These are phyloP conservation scores for Eubasilissa regina DNA, from an alignment of 1,140 invertebrate species.

Conservation along the genomic window DNA sequence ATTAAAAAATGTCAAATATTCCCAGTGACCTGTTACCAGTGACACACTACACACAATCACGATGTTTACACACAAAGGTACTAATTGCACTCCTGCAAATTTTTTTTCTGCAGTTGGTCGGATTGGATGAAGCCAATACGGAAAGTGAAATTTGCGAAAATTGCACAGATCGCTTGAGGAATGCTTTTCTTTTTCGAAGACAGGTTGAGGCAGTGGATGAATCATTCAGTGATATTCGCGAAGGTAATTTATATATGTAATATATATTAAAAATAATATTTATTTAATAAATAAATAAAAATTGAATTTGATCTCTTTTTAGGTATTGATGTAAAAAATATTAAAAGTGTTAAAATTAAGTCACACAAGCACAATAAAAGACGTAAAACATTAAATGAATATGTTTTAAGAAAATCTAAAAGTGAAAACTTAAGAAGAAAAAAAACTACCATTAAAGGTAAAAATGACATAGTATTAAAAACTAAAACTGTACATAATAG, in stretches of 20 bases:
- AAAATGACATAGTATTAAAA: not conserved
- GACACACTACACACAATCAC: no score
- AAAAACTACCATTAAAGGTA: no score
- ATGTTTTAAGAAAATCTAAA: no score
- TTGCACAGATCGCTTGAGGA: constrained; percentile 5
- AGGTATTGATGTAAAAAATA: not conserved
- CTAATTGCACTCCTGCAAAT: no score
- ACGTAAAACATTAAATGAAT: not conserved
- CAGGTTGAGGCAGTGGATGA: constrained; percentile 24
- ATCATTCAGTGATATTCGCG: not conserved
- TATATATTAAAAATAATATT: not conserved
- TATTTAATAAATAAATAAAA: not conserved
- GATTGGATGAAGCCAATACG: not conserved
- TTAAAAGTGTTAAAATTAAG: not conserved
- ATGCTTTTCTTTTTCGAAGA: constrained; percentile 30
- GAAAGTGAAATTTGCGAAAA: constrained; percentile 24
- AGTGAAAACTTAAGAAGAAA: no score
- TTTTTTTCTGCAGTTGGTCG: not conserved
- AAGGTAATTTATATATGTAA: not conserved
- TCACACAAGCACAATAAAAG: not conserved
- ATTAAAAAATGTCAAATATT: no score
- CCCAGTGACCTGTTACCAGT: no score
- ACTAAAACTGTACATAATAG: not conserved
- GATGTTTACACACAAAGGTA: no score
- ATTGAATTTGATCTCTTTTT: not conserved